A percentile compares a stretch with the other conserved stretches of the same genome.
Conservation (phyloP, 1,140 invertebrate genomes). For the Paramacrobiotus metropolitanus region DNA sequence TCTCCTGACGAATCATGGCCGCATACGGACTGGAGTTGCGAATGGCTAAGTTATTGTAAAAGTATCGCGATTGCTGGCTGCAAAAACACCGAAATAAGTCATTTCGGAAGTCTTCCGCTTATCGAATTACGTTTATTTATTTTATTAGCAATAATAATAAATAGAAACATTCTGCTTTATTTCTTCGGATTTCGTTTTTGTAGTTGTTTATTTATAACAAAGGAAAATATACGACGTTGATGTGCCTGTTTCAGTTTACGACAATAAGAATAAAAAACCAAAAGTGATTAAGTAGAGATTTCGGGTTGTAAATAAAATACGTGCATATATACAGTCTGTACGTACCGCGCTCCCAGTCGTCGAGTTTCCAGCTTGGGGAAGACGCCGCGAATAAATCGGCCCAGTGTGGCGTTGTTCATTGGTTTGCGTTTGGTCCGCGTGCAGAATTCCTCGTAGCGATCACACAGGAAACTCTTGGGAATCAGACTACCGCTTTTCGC, state of each 20-base stretch:
- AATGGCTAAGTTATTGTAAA: not conserved
- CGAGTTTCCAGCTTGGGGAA: not conserved
- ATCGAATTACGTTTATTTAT: too few relatives aligned
- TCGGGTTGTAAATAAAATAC: too few relatives aligned
- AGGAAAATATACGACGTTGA: too few relatives aligned
- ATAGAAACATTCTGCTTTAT: too few relatives aligned
- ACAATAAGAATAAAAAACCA: not conserved
- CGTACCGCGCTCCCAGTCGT: not conserved
- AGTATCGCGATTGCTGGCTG: not conserved
- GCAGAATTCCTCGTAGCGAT: constrained; percentile 4
- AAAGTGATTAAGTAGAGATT: too few relatives aligned
- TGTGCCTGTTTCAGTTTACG: not conserved
- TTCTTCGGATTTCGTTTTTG: too few relatives aligned
- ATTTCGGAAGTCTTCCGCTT: too few relatives aligned
- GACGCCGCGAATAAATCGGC: not conserved
- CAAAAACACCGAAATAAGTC: not conserved
- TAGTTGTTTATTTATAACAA: too few relatives aligned
- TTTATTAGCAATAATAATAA: too few relatives aligned
- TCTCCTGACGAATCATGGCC: not conserved
- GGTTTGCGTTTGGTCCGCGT: not conserved
- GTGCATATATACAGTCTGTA: not conserved
- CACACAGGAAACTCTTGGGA: not conserved
- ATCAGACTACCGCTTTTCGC: not conserved
- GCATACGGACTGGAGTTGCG: not conserved
- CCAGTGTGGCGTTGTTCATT: constrained; percentile 3